Percentiles rank a stretch among this genome's conserved stretches.
Conservation (phyloP, 2,113 vertebrate species). For the Cervus canadensis region DNA sequence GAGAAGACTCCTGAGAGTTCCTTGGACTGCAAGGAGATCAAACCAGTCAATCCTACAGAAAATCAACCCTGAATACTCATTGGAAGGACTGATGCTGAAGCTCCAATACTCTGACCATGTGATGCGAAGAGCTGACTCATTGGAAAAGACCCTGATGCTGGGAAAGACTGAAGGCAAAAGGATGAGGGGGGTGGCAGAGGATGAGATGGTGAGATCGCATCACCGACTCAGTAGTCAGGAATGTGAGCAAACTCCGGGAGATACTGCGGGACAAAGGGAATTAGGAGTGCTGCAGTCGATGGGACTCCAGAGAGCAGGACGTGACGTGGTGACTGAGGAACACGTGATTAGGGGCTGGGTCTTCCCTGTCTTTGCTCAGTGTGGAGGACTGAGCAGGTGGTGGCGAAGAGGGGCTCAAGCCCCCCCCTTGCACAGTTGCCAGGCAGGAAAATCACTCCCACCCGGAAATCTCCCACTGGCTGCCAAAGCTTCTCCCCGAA, state of each 20-base stretch:
- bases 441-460: neutral
- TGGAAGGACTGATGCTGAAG: neutral
- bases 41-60: neutral
- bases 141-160: neutral
- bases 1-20: neutral
- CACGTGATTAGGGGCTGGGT: neutral
- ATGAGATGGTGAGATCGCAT: neutral
- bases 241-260: neutral
- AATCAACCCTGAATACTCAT: neutral
- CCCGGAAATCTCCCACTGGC: neutral
- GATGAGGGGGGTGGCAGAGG: neutral
- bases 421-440: neutral
- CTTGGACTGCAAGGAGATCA: neutral
- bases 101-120: neutral
- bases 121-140: neutral
- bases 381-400: neutral
- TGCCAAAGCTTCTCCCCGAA: neutral
- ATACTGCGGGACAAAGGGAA: neutral
- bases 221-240: neutral
- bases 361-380: neutral
- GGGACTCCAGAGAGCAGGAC: neutral
- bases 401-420: neutral
- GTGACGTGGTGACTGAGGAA: neutral
- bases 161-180: neutral
- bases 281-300: neutral